Base-by-base conservation (phyloP, 2,797 vertebrate genomes). In the Silurus lanzhouensis region DNA sequence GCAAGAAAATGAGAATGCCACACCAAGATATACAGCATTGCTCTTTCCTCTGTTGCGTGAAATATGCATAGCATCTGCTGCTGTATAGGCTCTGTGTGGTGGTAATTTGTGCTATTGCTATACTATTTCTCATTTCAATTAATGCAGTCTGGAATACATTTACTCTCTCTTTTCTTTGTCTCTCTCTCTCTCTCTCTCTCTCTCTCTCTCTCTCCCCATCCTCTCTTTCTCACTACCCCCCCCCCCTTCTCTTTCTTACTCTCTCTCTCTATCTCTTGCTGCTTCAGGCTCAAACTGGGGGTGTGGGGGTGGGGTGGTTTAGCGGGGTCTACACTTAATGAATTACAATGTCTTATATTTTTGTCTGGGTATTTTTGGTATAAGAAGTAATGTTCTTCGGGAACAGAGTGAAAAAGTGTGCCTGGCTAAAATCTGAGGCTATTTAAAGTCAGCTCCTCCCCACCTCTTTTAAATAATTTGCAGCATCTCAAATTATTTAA, bases 401-500 rank as follows among this genome's bases (percentile, higher is more conserved):
- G 46, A 79, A 79, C 68, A 77, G 74, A 76, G 68, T 72, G 27
- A 76, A 72, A 86, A 55, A 79, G 82, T 86, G 57, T 83, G 81
- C 52, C 90, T 91, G 93, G 90, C 91, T 89, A 86, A 91, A 90
- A 91, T 89, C 90, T 84, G 67, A 67, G 61, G 68, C 71, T 91
- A 91, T 92, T 93, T 94, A 94, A 93, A 93, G 91, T 93, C 91
- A 91, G 90, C 89, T 88, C 92, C 92, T 91, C 92, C 91, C 91
- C 87, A 90, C 90, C 90, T 91, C 90, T 91, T 85, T 93, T 92
- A 91, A 84, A 84, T 84, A 77, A 91, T 91, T 91, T 89, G 89
- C 91, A 87, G 89, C 85, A 90, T 93, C 84, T 92, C 90, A 92
- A 93, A 93, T 94, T 90, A 94, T 94, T 94, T 91, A 93, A 93